A percentile compares a stretch with the other conserved stretches of the same genome.
Evolutionary conservation across 2,113 vertebrate species (phyloP).

Genomic region (Apeltes quadracus): DNA sequence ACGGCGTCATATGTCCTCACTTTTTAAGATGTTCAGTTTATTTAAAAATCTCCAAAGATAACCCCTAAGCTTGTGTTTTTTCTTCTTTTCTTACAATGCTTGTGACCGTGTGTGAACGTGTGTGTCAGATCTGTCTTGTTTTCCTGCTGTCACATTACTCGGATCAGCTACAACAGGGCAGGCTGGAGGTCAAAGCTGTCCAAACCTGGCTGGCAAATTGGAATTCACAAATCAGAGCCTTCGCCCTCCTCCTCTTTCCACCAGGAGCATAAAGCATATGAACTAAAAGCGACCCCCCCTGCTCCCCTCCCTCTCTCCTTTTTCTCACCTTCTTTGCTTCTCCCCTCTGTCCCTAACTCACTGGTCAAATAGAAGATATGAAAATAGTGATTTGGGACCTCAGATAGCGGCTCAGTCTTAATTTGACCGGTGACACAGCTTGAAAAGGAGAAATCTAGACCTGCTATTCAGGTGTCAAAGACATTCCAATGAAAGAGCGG

Average conservation of each 20-base stretch:
- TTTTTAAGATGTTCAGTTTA: neutral
- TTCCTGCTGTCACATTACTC: neutral
- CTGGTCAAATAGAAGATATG: no score
- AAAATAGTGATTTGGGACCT: no score
- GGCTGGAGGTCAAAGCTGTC: constrained; percentile 21
- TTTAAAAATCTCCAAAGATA: neutral
- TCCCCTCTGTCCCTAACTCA: constrained; percentile 3
- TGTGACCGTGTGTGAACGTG: neutral
- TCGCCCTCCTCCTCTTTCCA: neutral
- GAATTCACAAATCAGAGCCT: constrained; percentile 7
- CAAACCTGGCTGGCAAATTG: constrained; percentile 29
- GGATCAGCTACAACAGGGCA: neutral
- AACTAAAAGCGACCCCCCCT: constrained; percentile 30
- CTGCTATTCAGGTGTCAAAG: neutral
- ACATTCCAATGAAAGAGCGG: constrained; percentile 6
- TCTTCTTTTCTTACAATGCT: neutral
- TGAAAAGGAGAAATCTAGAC: constrained; percentile 28
- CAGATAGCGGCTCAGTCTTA: no score
- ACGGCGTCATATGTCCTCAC: neutral
- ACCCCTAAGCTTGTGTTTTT: neutral
- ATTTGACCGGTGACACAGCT: constrained; percentile 29
- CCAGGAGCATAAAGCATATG: constrained; percentile 14
- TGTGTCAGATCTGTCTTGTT: neutral
- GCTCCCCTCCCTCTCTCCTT: neutral
- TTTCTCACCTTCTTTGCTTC: neutral